These are phyloP conservation scores for Sesia bembeciformis DNA, from an alignment of 2,888 invertebrate species.

Conservation along the genomic window DNA sequence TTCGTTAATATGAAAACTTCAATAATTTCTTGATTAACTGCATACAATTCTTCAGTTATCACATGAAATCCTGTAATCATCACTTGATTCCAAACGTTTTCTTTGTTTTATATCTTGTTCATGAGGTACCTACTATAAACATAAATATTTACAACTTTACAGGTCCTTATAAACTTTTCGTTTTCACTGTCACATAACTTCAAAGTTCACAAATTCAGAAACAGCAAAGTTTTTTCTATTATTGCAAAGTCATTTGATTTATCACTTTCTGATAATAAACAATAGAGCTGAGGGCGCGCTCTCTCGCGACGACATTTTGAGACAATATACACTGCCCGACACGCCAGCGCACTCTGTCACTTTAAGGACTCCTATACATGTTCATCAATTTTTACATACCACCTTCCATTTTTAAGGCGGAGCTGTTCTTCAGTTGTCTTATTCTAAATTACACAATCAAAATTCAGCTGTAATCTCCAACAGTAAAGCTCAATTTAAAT, in stretches of 20 bases:
- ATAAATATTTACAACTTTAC: background rate
- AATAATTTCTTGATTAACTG: too few relatives aligned
- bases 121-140: too few relatives aligned
- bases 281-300: conserved; percentile 51
- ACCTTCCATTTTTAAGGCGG: conserved; percentile 76
- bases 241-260: conserved; percentile 69
- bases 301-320: conserved; percentile 65
- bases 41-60: too few relatives aligned
- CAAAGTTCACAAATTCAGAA: conserved; percentile 22
- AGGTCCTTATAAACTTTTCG: background rate
- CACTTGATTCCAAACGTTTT: too few relatives aligned
- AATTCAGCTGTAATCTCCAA: conserved; percentile 6
- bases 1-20: too few relatives aligned
- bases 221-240: conserved; percentile 32
- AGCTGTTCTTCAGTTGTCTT: conserved; percentile 61
- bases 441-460: conserved; percentile 13
- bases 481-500: conserved; percentile 12
- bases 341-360: conserved; percentile 73
- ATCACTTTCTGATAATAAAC: conserved; percentile 72
- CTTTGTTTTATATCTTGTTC: too few relatives aligned
- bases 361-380: conserved; percentile 74
- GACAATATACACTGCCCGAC: conserved; percentile 72
- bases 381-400: conserved; percentile 75
- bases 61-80: too few relatives aligned
- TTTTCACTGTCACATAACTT: conserved; percentile 17